Conservation (phyloP, 2,888 invertebrate genomes). For the Carterocephalus palaemon region DNA sequence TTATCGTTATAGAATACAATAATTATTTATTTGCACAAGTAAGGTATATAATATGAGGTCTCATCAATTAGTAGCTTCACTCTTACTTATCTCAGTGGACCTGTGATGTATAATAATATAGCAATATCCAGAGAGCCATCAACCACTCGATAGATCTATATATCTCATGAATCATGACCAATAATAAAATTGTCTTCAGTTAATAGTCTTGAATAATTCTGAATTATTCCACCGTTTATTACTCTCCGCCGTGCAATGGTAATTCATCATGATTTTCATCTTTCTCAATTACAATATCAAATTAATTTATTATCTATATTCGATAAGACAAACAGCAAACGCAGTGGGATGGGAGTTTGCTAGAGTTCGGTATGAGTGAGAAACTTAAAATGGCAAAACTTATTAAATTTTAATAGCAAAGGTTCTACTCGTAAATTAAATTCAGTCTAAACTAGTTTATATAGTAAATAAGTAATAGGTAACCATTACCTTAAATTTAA, state of each 20-base stretch:
- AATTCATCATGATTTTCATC: conserved; percentile 38
- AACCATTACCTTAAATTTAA: too few species aligned
- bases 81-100: too few species aligned
- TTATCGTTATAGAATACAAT: too few species aligned
- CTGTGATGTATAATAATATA: too few species aligned
- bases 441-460: too few species aligned
- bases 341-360: conserved; percentile 19
- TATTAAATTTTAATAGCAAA: too few species aligned
- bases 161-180: conserved; percentile 15
- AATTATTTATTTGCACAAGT: too few species aligned
- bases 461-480: too few species aligned
- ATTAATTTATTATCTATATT: conserved; percentile 40
- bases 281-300: conserved; percentile 36
- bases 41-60: too few species aligned
- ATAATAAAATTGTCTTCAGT: conserved; percentile 20
- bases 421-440: too few species aligned
- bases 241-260: conserved; percentile 22
- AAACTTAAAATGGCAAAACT: too few species aligned
- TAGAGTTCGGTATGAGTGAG: conserved; percentile 21
- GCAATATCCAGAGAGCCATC: background rate
- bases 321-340: conserved; percentile 37
- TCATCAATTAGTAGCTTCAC: too few species aligned
- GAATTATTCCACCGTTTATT: conserved; percentile 25
- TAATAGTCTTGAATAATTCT: conserved; percentile 13
- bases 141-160: conserved; percentile 21